These are phyloP conservation scores for Heteromormyrus szaboi DNA, from an alignment of 2,797 vertebrate genomes.

Conservation along the genomic window DNA sequence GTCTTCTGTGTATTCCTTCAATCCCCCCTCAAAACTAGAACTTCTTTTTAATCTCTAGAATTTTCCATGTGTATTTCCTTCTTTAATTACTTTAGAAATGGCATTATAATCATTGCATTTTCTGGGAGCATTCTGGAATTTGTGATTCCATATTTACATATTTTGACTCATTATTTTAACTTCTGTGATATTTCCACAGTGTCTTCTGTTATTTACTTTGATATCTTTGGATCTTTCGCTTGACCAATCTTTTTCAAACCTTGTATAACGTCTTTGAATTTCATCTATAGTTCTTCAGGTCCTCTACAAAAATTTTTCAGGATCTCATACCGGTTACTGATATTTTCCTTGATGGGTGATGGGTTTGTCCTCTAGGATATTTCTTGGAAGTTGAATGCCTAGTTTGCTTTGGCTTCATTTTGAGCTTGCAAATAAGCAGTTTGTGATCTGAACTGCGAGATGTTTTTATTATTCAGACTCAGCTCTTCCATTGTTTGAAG, in stretches of 20 bases:
- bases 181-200: not conserved
- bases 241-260: not conserved
- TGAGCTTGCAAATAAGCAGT: not conserved
- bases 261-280: not conserved
- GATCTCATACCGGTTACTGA: not conserved
- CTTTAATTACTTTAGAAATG: not conserved
- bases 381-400: not conserved
- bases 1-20: not conserved
- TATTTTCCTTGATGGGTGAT: not conserved
- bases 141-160: not conserved
- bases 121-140: not conserved
- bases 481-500: not conserved
- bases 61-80: not conserved
- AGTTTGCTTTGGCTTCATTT: not conserved
- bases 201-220: not conserved
- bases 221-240: not conserved
- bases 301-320: not conserved
- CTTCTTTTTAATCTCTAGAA: not conserved
- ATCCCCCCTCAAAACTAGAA: not conserved
- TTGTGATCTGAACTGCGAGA: not conserved
- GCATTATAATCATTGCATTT: not conserved
- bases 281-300: not conserved
- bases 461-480: not conserved
- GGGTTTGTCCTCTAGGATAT: not conserved
- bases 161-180: not conserved